Base-by-base conservation (phyloP, 2,888 invertebrate genomes). In the Argyresthia albistria region DNA sequence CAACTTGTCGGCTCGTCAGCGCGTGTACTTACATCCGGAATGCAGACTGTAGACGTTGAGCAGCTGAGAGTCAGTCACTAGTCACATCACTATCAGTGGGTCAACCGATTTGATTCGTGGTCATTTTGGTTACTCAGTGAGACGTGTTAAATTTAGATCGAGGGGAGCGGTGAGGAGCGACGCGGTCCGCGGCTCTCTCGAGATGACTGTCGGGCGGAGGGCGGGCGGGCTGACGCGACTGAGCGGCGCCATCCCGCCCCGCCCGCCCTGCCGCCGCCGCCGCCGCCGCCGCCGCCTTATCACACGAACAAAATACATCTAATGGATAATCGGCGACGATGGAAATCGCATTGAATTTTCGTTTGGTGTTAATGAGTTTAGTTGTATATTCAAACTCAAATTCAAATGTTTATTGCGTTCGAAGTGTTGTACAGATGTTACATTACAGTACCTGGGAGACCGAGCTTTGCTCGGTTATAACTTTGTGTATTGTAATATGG, bases 221-320 rank as follows among this genome's bases (percentile, higher is more conserved):
- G 66, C 66, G 71, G 68, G 64, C 73, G 76, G 63, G 1, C 12
- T 8, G 15, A 37, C 14, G 43, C 50, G 42, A 43, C 50, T 73
- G 71, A 72, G 70, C 71, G 78, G 73, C 69, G 73, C 73, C 25
- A 71, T 70, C 75, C 73, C 51, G 55, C 55, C 56, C 74, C 69
- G 49, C 46, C 46, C 37, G 43, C 46, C 48, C 76, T 64, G 62
- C 70, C 70, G 81, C 74, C 79, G 76, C 78, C 77, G 62, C 70
- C 70, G 81, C 74, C 79, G 76, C 78, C 77, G 25, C 25, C 25
- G 25, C 25, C 25, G 25, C 11, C 42, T 36, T 39, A 15, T 83
- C 83, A 82, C 79, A 66, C 73, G 73, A 82, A 81, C 82, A 76
- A 83, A 82, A 83, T 83, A 78, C 78, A 82, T 84, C 80, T 83